Evolutionary conservation across 2,888 invertebrate species (phyloP), one percentile per base, ranked within the genome.

Genomic region (Sialis fuliginosa): DNA sequence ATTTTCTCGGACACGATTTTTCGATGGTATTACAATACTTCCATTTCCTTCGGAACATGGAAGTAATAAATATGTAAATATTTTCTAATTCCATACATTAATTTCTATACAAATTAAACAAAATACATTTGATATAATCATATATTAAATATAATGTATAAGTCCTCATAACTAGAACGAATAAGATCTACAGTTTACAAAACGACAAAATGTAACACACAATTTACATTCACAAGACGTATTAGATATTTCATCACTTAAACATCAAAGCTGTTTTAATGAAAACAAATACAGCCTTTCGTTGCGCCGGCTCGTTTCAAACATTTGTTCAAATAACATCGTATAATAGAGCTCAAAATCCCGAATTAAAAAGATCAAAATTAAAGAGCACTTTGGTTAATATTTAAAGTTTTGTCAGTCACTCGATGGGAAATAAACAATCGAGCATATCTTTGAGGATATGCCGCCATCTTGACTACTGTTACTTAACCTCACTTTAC

Each of bases 361-460:
- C 22, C 22, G 22, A 22, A 22, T 22, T 22, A 12, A 12, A n/a
- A 12, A 37, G 37, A 37, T 37, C 37, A 42, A 42, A 37, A 42
- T 47, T 47, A 47, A 47, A 42, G 37, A 47, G 47, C 42, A 42
- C 40, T 47, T 47, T 42, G 47, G 47, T 47, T 47, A 47, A 47
- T 47, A 47, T 47, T 47, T 47, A 42, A 47, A 47, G 47, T 42
- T 42, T 42, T 47, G 47, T 47, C 47, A 47, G 30, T 47, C 47
- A 47, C 34, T 37, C 34, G 31, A 47, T 42, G 47, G 42, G 47
- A 47, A 47, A 47, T 47, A 47, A 47, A 47, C 40, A 47, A 47
- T 37, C n/a, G 12, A 10, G 37, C 37, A 12, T 37, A 8, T 37
- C 42, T 42, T 42, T 42, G 42, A 42, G 31, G 22, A 31, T n/a